phyloP scores from a whole-genome alignment of 1,140 invertebrate genomes.

The Drosophila ambigua region DNA sequence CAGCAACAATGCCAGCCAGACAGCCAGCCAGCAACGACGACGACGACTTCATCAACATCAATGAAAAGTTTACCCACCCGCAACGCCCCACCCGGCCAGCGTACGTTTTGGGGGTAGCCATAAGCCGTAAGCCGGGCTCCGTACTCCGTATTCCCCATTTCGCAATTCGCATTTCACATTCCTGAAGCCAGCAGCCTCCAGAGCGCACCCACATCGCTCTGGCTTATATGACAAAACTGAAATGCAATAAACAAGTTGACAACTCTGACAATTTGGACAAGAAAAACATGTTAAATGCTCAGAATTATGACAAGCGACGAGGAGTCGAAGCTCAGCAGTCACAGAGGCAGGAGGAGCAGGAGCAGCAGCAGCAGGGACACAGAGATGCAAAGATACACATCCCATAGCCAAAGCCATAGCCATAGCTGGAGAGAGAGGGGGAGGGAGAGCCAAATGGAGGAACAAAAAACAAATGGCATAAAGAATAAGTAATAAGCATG shows the following conservation, averaged over 20 bases:
- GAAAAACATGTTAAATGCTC: conserved; percentile 72
- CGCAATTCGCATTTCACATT: neutral
- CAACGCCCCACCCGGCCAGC: neutral
- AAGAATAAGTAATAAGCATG: conserved; percentile 69
- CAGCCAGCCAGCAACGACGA: conserved; percentile 9
- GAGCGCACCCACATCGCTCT: conserved; percentile 24
- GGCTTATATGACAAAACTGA: conserved; percentile 60
- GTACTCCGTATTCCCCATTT: conserved; percentile 17
- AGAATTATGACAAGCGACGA: conserved; percentile 64
- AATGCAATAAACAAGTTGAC: conserved; percentile 75
- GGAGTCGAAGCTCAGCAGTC: conserved; percentile 35
- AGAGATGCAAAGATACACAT: conserved; percentile 1
- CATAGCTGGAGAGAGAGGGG: no score
- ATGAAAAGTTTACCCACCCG: conserved; percentile 42
- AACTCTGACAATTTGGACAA: conserved; percentile 73
- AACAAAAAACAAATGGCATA: conserved; percentile 56
- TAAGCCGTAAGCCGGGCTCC: conserved; percentile 27
- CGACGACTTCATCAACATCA: conserved; percentile 63
- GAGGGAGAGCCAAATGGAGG: conserved; percentile 2
- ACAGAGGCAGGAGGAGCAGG: neutral
- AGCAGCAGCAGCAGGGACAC: neutral
- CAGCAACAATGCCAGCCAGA: neutral
- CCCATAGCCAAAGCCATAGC: no score
- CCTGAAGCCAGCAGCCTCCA: neutral
- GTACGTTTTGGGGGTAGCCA: conserved; percentile 9